Conservation (phyloP, 2,113 vertebrate genomes). For the Brachyhypopomus gauderio region DNA sequence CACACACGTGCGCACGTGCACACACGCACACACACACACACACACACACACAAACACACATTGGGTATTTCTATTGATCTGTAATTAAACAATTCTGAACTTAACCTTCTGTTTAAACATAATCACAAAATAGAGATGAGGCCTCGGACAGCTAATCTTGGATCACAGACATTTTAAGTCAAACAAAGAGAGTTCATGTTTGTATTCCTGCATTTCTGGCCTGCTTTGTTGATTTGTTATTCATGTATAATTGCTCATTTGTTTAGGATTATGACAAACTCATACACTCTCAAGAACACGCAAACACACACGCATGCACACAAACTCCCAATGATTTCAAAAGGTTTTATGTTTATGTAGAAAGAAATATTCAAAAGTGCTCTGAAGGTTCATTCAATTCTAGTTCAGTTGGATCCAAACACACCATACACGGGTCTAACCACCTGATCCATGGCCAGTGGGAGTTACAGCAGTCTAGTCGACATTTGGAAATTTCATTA, state of each 20-base stretch:
- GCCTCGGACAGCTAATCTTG: too few species aligned
- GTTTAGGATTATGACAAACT: not conserved
- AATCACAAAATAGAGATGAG: too few species aligned
- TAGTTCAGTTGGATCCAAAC: not conserved
- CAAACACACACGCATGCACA: constrained; percentile 5
- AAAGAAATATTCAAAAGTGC: constrained; percentile 12
- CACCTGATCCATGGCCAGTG: constrained; percentile 22
- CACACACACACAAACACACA: not conserved
- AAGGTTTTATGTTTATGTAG: not conserved
- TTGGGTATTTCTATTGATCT: too few species aligned
- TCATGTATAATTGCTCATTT: not conserved
- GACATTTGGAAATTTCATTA: constrained; percentile 44
- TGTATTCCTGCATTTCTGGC: not conserved
- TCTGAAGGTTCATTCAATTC: constrained; percentile 7
- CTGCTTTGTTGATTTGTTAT: not conserved
- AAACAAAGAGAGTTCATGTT: too few species aligned
- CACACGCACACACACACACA: not conserved
- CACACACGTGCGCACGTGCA: not conserved
- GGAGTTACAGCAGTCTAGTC: constrained; percentile 12
- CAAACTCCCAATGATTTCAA: not conserved
- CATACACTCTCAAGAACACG: not conserved
- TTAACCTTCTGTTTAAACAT: too few species aligned
- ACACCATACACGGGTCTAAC: constrained; percentile 16
- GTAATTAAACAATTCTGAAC: too few species aligned
- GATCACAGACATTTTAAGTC: too few species aligned